Evolutionary conservation across 30 jellyfish, hydroid and myxozoan genomes (phyloP), one percentile per base, ranked within the genome.

Genomic region (Rhopilema esculentum): DNA sequence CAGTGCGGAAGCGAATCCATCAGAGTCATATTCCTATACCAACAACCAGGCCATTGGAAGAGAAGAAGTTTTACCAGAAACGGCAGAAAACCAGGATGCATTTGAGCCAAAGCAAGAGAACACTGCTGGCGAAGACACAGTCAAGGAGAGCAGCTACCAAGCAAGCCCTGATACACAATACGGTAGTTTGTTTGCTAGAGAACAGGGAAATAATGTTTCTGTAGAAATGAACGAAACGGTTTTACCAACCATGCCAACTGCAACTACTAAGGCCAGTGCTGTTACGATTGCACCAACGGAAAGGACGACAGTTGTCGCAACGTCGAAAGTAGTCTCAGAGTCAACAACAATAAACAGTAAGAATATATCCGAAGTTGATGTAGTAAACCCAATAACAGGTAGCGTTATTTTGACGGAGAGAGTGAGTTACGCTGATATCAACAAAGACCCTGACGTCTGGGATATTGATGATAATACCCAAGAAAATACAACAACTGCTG

Each of bases 321-420:
- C 84, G 27, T 73, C 84, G 21, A 73, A 73, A 23, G 84, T 73
- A 40, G 32, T 73, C 4, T 20, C 84, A 16, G 84, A 73, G 69
- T 48, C 49, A 75, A 81, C 76, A 25, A 61, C 91, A 48, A 31
- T 82, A 40, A 75, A 52, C 77, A 23, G 76, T 0, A 27, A 19
- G 31, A 77, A 77, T 52, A 29, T 52, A 4, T 75, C 85, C n/a
- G 63, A 77, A 1, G 15, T 24, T 24, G 76, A 17, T 7, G 33
- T 21, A 26, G 48, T 63, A 26, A 31, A 49, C 16, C 88, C 88
- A 49, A 75, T 73, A 50, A 85, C 94, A 21, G 88, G 94, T 21
- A 85, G 94, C 65, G 94, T 85, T 30, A 66, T 85, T 16, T 57
- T 85, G 77, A 85, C 94, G 33, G 94, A 85, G 70, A 85, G 49